phyloP scores from a whole-genome alignment of 1,140 invertebrate species.

The Drosophila nannoptera region DNA sequence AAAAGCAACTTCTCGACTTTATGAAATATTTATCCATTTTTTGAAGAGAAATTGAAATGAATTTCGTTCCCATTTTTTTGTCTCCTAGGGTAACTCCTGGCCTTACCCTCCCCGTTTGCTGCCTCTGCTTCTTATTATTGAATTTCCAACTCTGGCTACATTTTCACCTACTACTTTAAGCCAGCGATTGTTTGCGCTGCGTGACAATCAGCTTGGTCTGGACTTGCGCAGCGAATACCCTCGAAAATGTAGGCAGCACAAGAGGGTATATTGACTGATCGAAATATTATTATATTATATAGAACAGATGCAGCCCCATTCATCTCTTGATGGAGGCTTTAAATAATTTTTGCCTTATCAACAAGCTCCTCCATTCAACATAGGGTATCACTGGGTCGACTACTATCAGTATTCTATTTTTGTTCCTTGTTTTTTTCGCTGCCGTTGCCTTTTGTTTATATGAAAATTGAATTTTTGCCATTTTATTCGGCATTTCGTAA shows the following conservation, averaged over 20 bases:
- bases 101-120: neutral
- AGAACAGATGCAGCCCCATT: no score
- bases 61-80: no score
- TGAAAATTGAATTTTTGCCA: conserved; percentile 60
- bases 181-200: conserved; percentile 32
- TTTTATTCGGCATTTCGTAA: conserved; percentile 38
- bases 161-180: conserved; percentile 30
- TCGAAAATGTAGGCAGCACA: neutral
- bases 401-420: neutral
- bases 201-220: conserved; percentile 19
- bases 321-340: no score
- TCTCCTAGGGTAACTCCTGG: neutral
- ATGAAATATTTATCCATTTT: no score
- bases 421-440: neutral
- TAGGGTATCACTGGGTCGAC: neutral
- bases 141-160: conserved; percentile 29
- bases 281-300: neutral
- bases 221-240: conserved; percentile 3
- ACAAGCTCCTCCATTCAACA: neutral
- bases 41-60: no score
- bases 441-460: conserved; percentile 48
- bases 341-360: no score
- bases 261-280: neutral
- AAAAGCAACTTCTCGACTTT: no score
- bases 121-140: conserved; percentile 26